Evolutionary conservation across 1,140 invertebrate species (phyloP), one percentile per base, ranked within the genome.

Genomic region (Stratiolaelaps scimitus): DNA sequence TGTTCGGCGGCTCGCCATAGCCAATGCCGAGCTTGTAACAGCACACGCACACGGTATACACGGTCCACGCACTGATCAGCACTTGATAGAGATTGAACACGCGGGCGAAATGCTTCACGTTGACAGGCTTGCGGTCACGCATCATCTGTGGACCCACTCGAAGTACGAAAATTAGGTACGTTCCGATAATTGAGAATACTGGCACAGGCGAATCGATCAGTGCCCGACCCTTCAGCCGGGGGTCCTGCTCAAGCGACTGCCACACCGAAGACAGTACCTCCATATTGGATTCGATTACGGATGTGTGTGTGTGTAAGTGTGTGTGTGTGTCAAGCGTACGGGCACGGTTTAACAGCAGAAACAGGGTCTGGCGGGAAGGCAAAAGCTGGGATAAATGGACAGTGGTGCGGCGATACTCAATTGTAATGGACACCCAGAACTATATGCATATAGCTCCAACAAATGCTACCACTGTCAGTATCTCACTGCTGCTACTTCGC

Each of bases 51-150:
- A 60, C 53, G 1, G 53, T 60, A 23, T 60, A 60, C 15, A 60
- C 53, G 34, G 53, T 60, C 53, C 53, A 60, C 53, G 53, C 26
- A 26, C 53, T 60, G 53, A 60, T 60, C 2, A 60, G 53, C 17
- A 60, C 53, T 10, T 60, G 53, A 23, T 60, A 60, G 17, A 60
- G 23, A 60, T 60, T 60, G 53, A 60, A 60, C 15, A 60, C 23
- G 26, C 53, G 17, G 53, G 53, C 53, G 10, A 60, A 60, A 26
- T 10, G n/a, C 20, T 60, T 60, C 4, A 60, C 53, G 10, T 60
- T 60, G 26, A 60, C 34, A 17, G 53, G 53, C 34, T 60, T 60
- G n/a, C 53, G 53, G 53, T 60, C 53, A 17, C 53, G 13, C 53
- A 60, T 60, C 53, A 60, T 60, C n/a, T 60, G 15, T 15, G 53